phyloP scores from a whole-genome alignment of 2,888 invertebrate genomes.

The Sphecodes monilicornis region DNA sequence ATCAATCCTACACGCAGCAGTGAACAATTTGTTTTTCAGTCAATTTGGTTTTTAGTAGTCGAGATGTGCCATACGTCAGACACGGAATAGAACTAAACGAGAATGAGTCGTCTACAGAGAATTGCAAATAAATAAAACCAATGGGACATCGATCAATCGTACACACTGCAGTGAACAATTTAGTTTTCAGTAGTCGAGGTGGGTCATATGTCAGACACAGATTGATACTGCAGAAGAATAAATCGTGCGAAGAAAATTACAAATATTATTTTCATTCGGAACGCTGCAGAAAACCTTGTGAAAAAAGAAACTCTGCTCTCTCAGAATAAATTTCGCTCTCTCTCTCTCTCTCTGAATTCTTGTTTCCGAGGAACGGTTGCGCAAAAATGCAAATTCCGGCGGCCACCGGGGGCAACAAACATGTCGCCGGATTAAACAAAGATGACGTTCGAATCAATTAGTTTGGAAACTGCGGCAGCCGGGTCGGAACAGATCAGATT shows the following conservation, averaged over 20 bases:
- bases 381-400: neutral
- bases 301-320: neutral
- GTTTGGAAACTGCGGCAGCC: neutral
- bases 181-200: no score
- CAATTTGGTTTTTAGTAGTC: neutral
- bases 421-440: neutral
- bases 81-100: neutral
- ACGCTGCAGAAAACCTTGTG: neutral
- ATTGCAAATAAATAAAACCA: no score
- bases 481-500: slow-evolving; percentile 8
- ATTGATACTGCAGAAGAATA: neutral
- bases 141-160: no score
- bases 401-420: neutral
- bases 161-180: no score
- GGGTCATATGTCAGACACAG: neutral
- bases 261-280: neutral
- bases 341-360: neutral
- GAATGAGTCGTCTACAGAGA: no score
- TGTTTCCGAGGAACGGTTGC: neutral
- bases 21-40: no score
- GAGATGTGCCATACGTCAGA: neutral
- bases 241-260: neutral
- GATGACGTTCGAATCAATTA: slow-evolving; percentile 7
- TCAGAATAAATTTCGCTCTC: neutral
- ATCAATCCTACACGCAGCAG: neutral